Percentiles rank a stretch among this genome's conserved stretches.
These are phyloP conservation scores for Miltochrista miniata DNA, from an alignment of 2,888 invertebrate species.

Conservation along the genomic window DNA sequence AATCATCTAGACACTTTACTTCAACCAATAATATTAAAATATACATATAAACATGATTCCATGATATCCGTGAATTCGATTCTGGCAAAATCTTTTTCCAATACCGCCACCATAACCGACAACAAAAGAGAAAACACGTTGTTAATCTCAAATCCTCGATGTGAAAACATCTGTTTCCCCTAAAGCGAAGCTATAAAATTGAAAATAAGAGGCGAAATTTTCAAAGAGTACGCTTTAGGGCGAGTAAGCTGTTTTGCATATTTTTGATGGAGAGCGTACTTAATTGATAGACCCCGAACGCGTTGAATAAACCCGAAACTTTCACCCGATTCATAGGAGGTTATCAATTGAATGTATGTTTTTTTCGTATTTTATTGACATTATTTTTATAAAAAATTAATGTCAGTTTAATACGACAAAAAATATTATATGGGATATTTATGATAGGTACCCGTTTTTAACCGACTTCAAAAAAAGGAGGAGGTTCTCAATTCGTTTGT, in stretches of 20 bases:
- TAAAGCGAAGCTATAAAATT: slow-evolving; percentile 30
- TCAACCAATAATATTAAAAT: slow-evolving; percentile 15
- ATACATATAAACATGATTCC: slow-evolving; percentile 26
- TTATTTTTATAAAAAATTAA: no score
- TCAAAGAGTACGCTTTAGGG: slow-evolving; percentile 25
- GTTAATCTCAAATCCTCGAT: slow-evolving; percentile 43
- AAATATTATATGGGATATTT: no score
- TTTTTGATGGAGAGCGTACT: slow-evolving; percentile 29
- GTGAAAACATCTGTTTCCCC: slow-evolving; percentile 33
- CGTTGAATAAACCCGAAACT: background rate
- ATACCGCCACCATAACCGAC: slow-evolving; percentile 20
- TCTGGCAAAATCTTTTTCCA: slow-evolving; percentile 22
- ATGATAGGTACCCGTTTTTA: no score
- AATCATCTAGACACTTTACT: no score
- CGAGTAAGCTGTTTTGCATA: slow-evolving; percentile 37
- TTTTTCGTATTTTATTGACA: no score
- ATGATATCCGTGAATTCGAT: slow-evolving; percentile 16
- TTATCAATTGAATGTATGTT: no score
- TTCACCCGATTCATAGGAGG: no score
- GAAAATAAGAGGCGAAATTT: slow-evolving; percentile 29
- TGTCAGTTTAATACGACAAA: no score
- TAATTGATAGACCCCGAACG: slow-evolving; percentile 1
- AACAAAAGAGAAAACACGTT: slow-evolving; percentile 41
- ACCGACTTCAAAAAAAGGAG: no score
- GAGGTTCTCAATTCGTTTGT: no score